Evolutionary conservation across 2,113 vertebrate species (phyloP).

Genomic region (Rhinoderma darwinii): DNA sequence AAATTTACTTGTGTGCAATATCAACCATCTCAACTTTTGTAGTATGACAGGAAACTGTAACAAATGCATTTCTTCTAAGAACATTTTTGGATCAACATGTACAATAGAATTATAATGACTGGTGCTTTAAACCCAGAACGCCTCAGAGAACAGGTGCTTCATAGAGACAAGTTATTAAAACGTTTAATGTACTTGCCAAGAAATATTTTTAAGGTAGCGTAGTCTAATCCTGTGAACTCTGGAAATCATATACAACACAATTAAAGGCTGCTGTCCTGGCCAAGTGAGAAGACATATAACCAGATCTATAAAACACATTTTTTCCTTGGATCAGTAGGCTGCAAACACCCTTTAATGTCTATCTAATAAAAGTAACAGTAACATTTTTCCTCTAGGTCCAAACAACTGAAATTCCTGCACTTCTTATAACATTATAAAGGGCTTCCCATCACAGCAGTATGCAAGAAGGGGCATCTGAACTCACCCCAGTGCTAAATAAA

Average conservation of each 20-base stretch:
- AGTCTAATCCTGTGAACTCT: slow-evolving; percentile 14
- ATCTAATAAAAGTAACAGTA: slow-evolving; percentile 28
- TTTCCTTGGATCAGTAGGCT: slow-evolving; percentile 27
- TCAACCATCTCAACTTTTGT: background rate
- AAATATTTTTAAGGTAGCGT: slow-evolving; percentile 44
- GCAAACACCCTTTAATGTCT: slow-evolving; percentile 40
- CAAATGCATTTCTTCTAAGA: background rate
- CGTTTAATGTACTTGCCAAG: slow-evolving; percentile 36
- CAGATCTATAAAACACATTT: slow-evolving; percentile 28
- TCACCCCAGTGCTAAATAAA: slow-evolving; percentile 56
- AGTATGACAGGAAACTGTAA: background rate
- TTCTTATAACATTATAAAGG: slow-evolving; percentile 47
- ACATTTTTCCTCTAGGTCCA: slow-evolving; percentile 25
- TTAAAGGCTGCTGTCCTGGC: slow-evolving; percentile 29
- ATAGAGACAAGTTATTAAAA: slow-evolving; percentile 37
- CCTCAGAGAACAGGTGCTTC: slow-evolving; percentile 15
- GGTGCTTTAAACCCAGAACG: background rate
- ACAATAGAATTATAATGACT: background rate
- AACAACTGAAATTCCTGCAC: slow-evolving; percentile 25
- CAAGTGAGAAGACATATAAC: slow-evolving; percentile 37
- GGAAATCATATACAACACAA: slow-evolving; percentile 32
- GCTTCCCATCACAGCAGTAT: slow-evolving; percentile 28
- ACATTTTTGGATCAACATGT: background rate
- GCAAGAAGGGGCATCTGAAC: slow-evolving; percentile 42
- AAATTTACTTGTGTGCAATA: background rate